phyloP scores from a whole-genome alignment of 1,140 invertebrate species.

The Leptinotarsa lineolata region DNA sequence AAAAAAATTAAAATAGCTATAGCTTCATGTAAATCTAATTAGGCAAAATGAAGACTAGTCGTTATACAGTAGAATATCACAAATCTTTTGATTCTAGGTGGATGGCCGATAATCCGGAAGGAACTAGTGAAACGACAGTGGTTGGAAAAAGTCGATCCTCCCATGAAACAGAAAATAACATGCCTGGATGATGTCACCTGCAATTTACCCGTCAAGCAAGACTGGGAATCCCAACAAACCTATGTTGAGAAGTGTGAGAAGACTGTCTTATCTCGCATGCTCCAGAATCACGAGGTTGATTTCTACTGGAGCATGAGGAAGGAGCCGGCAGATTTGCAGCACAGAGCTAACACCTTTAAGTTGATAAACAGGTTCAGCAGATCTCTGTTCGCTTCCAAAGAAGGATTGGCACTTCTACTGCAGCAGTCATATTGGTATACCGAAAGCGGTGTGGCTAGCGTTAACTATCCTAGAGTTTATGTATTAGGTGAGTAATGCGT shows the following conservation, averaged over 20 bases:
- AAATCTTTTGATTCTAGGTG: slow-evolving; percentile 37
- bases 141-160: slow-evolving; percentile 66
- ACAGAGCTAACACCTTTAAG: slow-evolving; percentile 65
- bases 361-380: slow-evolving; percentile 78
- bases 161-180: slow-evolving; percentile 31
- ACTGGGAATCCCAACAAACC: slow-evolving; percentile 54
- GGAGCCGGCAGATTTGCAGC: slow-evolving; percentile 75
- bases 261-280: slow-evolving; percentile 64
- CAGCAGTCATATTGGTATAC: slow-evolving; percentile 89
- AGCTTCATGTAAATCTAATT: too few species aligned
- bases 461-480: slow-evolving; percentile 86
- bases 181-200: slow-evolving; percentile 50
- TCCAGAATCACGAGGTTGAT: slow-evolving; percentile 71
- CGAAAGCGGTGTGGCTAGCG: slow-evolving; percentile 77
- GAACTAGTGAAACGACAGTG: slow-evolving; percentile 65
- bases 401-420: slow-evolving; percentile 80
- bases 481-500: slow-evolving; percentile 62
- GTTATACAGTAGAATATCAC: too few species aligned
- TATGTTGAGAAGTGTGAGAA: slow-evolving; percentile 61
- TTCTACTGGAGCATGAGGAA: slow-evolving; percentile 87
- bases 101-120: slow-evolving; percentile 59
- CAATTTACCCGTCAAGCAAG: slow-evolving; percentile 59
- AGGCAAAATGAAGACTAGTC: too few species aligned
- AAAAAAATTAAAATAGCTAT: too few species aligned
- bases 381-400: slow-evolving; percentile 88